These are phyloP conservation scores for Orchesella flavescens DNA, from an alignment of 2,888 invertebrate species.

Conservation along the genomic window DNA sequence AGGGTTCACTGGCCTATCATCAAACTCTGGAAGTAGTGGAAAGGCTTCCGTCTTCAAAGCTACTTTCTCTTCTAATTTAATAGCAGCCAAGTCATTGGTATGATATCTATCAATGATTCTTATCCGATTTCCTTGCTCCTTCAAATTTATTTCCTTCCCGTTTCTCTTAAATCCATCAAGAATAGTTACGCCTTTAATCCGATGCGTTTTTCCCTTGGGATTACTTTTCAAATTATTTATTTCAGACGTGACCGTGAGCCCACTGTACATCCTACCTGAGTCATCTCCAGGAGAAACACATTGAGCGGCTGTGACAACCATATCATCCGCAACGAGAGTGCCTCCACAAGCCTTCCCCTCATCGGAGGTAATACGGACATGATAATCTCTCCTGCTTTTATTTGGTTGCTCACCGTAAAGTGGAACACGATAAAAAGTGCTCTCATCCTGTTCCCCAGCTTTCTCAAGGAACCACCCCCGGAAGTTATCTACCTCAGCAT, in stretches of 20 bases:
- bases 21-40: background rate
- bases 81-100: conserved; percentile 1
- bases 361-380: conserved; percentile 4
- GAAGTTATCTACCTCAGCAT: conserved; percentile 24
- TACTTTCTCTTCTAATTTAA: background rate
- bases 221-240: background rate
- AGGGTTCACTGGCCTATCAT: background rate
- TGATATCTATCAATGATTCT: background rate
- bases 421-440: background rate
- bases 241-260: background rate
- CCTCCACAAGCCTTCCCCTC: conserved; percentile 23
- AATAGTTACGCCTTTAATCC: background rate
- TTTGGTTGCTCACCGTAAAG: conserved; percentile 7
- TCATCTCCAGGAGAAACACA: conserved; percentile 8
- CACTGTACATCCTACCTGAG: background rate
- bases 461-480: conserved; percentile 6
- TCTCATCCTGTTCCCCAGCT: conserved; percentile 5
- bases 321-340: background rate
- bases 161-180: background rate
- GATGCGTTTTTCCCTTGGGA: background rate
- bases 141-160: background rate
- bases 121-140: background rate
- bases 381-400: background rate
- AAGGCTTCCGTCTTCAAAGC: background rate
- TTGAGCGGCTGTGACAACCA: conserved; percentile 20